Evolutionary conservation across 1,140 invertebrate genomes (phyloP), one percentile per base, ranked within the genome.

Genomic region (Zaprionus ghesquierei): DNA sequence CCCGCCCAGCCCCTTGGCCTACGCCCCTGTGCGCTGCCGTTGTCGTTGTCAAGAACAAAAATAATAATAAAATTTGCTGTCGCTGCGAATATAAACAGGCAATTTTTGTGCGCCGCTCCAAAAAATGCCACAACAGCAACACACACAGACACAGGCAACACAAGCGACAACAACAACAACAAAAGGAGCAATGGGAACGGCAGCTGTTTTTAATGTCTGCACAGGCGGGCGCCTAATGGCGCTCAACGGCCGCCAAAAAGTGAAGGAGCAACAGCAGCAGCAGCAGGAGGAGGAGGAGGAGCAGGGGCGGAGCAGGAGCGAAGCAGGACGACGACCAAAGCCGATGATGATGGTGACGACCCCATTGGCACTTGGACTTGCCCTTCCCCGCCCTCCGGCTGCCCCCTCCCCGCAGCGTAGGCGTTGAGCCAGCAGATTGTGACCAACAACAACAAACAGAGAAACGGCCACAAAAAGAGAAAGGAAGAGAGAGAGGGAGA

Each of bases 41-140:
- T 80, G 78, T 75, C 75, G 78, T 87, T 86, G 81, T 86, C 82
- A 86, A 81, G 71, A 87, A 86, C 78, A 81, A 86, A 86, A 86
- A 87, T 86, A 81, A 81, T 87, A 86, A 86, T 86, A 86, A 86
- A 86, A 86, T 81, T 86, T 87, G 82, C 82, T 86, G 82, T 86
- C 82, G 78, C 82, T 86, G 82, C 82, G 82, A 86, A 86, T 87
- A 86, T 86, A 86, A 86, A 86, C 81, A 86, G 82, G 82, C 82
- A 86, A 87, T 86, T 86, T 87, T 81, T 81, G 82, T 81, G 69
- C 68, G 62, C 22, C 66, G 58, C 55, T 61, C 53, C 61, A 85
- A 79, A 86, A n/a, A 81, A 64, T 79, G 72, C 80, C 81, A 66
- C 69, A 84, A 66, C 76, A 82, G 63, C 74, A 79, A 54, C 64